phyloP scores from a whole-genome alignment of 2,113 vertebrate species.

The Puma concolor region DNA sequence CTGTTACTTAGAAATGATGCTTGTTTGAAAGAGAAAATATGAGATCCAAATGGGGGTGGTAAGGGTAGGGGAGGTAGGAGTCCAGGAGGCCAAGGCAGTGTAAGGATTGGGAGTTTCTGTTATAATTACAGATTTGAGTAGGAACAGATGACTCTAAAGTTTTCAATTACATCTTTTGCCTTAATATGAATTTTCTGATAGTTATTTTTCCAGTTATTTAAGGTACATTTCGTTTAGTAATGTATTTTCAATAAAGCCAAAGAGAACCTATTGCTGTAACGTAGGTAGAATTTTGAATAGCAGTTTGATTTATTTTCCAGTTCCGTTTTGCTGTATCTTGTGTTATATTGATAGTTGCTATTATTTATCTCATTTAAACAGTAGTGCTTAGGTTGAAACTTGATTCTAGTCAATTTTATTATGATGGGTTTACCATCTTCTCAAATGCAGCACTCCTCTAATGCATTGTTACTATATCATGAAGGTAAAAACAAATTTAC shows the following conservation, averaged over 20 bases:
- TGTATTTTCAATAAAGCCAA: constrained; percentile 44
- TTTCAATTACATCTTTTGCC: constrained; percentile 14
- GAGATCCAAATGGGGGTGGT: not conserved
- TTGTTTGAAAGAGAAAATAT: constrained; percentile 37
- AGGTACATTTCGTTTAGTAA: constrained; percentile 46
- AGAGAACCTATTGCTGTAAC: not conserved
- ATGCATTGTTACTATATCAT: constrained; percentile 57
- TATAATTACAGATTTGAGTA: not conserved
- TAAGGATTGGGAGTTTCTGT: constrained; percentile 4
- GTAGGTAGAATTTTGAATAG: constrained; percentile 38
- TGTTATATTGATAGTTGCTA: constrained; percentile 58
- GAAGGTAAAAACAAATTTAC: constrained; percentile 66
- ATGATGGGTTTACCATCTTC: constrained; percentile 49
- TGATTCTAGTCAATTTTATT: constrained; percentile 53
- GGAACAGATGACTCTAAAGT: constrained; percentile 5
- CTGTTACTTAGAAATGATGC: constrained; percentile 41
- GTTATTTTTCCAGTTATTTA: constrained; percentile 36
- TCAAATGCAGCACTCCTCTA: not conserved
- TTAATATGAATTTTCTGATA: constrained; percentile 36
- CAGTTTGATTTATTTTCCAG: not conserved
- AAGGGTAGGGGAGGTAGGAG: not conserved
- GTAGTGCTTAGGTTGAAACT: constrained; percentile 58
- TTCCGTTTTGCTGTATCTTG: constrained; percentile 60
- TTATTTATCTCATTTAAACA: constrained; percentile 61
- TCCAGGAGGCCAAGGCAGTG: not conserved